These are phyloP conservation scores for Caenorhabditis remanei DNA, from an alignment of 1,140 invertebrate genomes.

Conservation along the genomic window DNA sequence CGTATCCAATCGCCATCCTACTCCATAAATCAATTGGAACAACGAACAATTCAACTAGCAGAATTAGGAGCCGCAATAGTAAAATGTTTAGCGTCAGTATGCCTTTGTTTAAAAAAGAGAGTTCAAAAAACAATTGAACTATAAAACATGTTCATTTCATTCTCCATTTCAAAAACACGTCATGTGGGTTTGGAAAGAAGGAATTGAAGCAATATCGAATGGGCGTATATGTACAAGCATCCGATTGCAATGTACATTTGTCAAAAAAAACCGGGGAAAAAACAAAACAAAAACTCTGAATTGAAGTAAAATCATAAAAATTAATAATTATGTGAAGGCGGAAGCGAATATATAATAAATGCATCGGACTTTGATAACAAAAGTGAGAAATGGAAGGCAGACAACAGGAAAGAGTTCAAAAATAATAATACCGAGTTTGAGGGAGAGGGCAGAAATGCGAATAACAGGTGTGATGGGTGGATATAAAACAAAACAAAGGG, in stretches of 20 bases:
- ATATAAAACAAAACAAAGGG: conserved; percentile 5
- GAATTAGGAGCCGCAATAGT: not conserved
- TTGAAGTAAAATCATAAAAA: not conserved
- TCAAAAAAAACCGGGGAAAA: not conserved
- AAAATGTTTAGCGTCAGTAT: no score
- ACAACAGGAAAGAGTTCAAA: conserved; percentile 17
- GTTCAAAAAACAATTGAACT: not conserved
- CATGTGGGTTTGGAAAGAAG: not conserved
- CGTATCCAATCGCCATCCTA: no score
- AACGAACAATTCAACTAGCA: not conserved
- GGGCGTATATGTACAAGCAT: conserved; percentile 20
- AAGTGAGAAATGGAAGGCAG: not conserved
- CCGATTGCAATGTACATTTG: conserved; percentile 26
- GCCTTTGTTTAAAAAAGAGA: no score
- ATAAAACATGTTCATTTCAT: conserved; percentile 16
- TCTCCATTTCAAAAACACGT: not conserved
- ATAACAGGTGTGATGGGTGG: not conserved
- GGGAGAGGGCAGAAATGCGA: conserved; percentile 8
- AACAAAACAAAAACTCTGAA: not conserved
- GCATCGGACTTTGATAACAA: not conserved
- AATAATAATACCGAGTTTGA: conserved; percentile 29
- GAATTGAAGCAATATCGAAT: not conserved
- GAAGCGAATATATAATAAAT: conserved; percentile 45
- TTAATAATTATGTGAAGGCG: not conserved
- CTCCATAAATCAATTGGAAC: no score